These are phyloP conservation scores for Amphiprion clarkii DNA, from an alignment of 2,797 vertebrate genomes.

Conservation along the genomic window DNA sequence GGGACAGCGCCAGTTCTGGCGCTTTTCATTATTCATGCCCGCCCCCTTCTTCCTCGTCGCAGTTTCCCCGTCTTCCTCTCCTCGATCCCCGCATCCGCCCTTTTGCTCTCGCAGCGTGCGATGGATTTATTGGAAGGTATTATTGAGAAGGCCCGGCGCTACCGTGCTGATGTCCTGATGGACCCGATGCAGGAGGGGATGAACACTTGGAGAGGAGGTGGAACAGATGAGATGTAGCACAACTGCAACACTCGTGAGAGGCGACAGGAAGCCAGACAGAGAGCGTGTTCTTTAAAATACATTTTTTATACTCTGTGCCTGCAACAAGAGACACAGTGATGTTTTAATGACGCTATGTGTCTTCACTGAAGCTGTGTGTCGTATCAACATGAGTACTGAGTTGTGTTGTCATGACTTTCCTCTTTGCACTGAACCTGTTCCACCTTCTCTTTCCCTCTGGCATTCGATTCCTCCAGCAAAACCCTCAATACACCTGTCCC, in stretches of 20 bases:
- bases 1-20: slow-evolving; percentile 67
- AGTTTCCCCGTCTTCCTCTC: slow-evolving; percentile 38
- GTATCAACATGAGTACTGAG: not conserved
- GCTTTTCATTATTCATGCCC: slow-evolving; percentile 85
- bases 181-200: slow-evolving; percentile 29
- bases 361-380: slow-evolving; percentile 18
- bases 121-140: slow-evolving; percentile 81
- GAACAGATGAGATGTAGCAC: slow-evolving; percentile 13
- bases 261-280: slow-evolving; percentile 12
- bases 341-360: slow-evolving; percentile 35
- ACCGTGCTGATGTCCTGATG: slow-evolving; percentile 46
- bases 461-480: slow-evolving; percentile 9
- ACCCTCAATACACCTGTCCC: not conserved
- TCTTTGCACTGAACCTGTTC: not conserved
- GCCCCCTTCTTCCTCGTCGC: slow-evolving; percentile 46
- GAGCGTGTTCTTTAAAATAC: slow-evolving; percentile 12
- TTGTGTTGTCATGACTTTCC: not conserved
- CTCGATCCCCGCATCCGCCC: slow-evolving; percentile 51
- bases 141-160: slow-evolving; percentile 63
- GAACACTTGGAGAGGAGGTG: slow-evolving; percentile 8
- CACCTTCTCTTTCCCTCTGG: not conserved
- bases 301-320: slow-evolving; percentile 36
- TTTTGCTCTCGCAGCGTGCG: slow-evolving; percentile 63
- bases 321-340: slow-evolving; percentile 28
- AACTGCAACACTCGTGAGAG: slow-evolving; percentile 16